Base-by-base conservation (phyloP, 2,113 vertebrate species). In the Sinocyclocheilus anophthalmus region DNA sequence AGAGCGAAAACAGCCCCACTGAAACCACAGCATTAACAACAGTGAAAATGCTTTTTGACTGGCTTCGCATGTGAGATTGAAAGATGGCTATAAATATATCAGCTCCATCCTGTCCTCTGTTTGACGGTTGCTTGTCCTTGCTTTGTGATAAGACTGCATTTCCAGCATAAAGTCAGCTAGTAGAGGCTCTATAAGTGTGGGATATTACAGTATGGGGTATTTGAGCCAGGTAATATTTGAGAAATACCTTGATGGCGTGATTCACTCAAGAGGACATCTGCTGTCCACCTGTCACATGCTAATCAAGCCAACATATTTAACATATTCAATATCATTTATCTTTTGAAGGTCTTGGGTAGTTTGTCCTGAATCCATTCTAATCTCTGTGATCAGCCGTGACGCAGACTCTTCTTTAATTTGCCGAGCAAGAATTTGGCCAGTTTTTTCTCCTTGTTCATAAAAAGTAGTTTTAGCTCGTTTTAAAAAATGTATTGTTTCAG, bases 41-140 rank as follows among this genome's bases (percentile, higher is more conserved):
- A 87, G 83, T 53, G 85, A 84, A 86, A 89, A 90, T 42, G 61
- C 65, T 72, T 57, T 87, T 90, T 89, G 85, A 84, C 0, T 85
- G 81, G 37, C 61, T 73, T 72, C 45, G 5, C 48, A 4, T 55
- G 48, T 79, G 65, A 59, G 61, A 22, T 39, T n/a, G 50, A 26
- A n/a, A n/a, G 1, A 16, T 33, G 76, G 45, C 85, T 88, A 3
- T 11, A 90, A 87, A 89, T 87, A 85, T 84, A 88, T 53, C 26
- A 26, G 59, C 77, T 69, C 45, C 13, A 10, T 69, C 45, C 6
- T 59, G 42, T 67, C 10, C 76, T 45, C 57, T 81, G 22, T 20
- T 55, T 30, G 50, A 70, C 57, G 48, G n/a, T 61, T 69, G 42
- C 77, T 85, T 75, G n/a, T 55, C 16, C 12, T 77, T 53, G 30